These are phyloP conservation scores for Antennarius striatus DNA, from an alignment of 2,113 vertebrate genomes.

Conservation along the genomic window DNA sequence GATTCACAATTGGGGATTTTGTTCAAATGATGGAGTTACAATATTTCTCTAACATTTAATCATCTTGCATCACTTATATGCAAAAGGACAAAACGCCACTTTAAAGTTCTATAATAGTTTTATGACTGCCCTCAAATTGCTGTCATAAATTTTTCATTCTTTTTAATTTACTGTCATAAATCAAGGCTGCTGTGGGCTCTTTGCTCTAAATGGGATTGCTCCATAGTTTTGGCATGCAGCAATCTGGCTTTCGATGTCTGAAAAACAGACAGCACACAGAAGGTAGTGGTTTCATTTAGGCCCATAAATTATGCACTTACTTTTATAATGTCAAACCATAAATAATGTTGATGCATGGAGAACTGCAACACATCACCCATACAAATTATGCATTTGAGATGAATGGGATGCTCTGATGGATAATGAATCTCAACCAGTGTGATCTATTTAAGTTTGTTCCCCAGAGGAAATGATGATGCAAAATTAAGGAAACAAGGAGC, in stretches of 20 bases:
- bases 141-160: conserved; percentile 82
- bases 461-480: conserved; percentile 64
- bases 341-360: conserved; percentile 81
- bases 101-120: conserved; percentile 85
- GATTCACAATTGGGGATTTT: conserved; percentile 35
- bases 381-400: conserved; percentile 78
- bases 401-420: conserved; percentile 75
- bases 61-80: conserved; percentile 76
- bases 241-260: conserved; percentile 77
- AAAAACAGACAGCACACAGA: conserved; percentile 78
- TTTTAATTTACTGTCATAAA: conserved; percentile 84
- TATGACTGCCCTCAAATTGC: conserved; percentile 82
- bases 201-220: conserved; percentile 77
- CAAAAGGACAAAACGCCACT: conserved; percentile 78
- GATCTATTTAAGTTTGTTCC: conserved; percentile 75
- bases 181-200: conserved; percentile 74
- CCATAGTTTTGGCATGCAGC: conserved; percentile 79
- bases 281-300: conserved; percentile 81
- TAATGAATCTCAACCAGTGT: conserved; percentile 71
- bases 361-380: conserved; percentile 76
- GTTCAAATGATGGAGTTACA: conserved; percentile 40
- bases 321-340: conserved; percentile 83
- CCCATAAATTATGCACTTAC: conserved; percentile 84
- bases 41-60: conserved; percentile 69
- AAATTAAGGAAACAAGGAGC: conserved; percentile 59